Conservation (phyloP, 2,888 invertebrate genomes). For the Dryomyza anilis region DNA sequence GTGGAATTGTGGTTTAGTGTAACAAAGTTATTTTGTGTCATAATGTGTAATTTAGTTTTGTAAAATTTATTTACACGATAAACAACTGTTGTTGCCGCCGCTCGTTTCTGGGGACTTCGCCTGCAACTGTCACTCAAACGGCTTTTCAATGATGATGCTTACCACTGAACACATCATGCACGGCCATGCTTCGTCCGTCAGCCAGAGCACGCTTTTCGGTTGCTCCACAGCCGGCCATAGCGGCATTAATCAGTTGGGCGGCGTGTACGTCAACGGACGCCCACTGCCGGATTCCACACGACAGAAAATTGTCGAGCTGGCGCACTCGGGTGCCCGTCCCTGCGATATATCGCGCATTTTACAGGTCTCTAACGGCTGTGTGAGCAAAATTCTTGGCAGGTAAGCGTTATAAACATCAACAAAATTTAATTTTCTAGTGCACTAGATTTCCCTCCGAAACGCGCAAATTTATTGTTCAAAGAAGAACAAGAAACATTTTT, state of each 20-base stretch:
- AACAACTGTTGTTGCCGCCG: too few relatives aligned
- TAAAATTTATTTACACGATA: too few relatives aligned
- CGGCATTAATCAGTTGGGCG: slow-evolving; percentile 99
- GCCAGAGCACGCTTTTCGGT: slow-evolving; percentile 78
- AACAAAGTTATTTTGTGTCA: not conserved
- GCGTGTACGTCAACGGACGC: slow-evolving; percentile 98
- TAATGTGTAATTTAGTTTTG: too few relatives aligned
- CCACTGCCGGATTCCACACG: slow-evolving; percentile 97
- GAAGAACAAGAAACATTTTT: too few relatives aligned
- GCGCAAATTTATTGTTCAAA: too few relatives aligned
- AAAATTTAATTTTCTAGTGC: too few relatives aligned
- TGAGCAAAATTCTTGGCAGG: slow-evolving; percentile 98
- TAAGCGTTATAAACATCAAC: slow-evolving; percentile 62
- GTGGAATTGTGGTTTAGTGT: too few relatives aligned
- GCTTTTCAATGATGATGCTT: slow-evolving; percentile 51
- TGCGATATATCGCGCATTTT: slow-evolving; percentile 98
- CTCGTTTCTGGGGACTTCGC: too few relatives aligned
- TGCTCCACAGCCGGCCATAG: slow-evolving; percentile 87
- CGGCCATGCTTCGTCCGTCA: slow-evolving; percentile 67
- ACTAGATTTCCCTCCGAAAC: too few relatives aligned
- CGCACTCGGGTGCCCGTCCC: slow-evolving; percentile 95
- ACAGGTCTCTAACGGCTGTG: slow-evolving; percentile 99
- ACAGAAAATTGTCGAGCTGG: slow-evolving; percentile 98
- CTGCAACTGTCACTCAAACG: not conserved
- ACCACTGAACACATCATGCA: slow-evolving; percentile 74